Base-by-base conservation (phyloP, 2,113 vertebrate species). In the Oophaga pumilio region DNA sequence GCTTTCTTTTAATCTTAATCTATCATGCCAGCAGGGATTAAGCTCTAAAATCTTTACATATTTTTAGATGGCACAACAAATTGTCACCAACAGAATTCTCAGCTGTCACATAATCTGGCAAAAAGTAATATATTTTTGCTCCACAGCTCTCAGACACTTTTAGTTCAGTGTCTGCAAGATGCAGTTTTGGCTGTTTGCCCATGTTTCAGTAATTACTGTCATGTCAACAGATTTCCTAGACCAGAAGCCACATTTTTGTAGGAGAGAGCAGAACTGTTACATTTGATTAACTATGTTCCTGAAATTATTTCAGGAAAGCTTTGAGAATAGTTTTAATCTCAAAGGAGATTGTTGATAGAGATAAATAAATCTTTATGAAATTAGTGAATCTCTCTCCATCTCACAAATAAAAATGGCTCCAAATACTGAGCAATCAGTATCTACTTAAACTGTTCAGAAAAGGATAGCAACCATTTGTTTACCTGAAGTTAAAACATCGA, bases 161-260 rank as follows among this genome's bases (percentile, higher is more conserved):
- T 80, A 80, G 77, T 80, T 56, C 77, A 80, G 77, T 80, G 77
- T 80, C 77, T 80, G 77, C 77, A 80, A 80, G 77, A 80, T 80
- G 57, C 77, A 80, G 56, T 80, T 77, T 80, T 80, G 77, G 77
- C 77, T 26, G 59, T 80, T 59, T 80, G 77, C 77, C 77, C 77
- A 80, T 80, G 77, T 80, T 80, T 80, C 77, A 80, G 77, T 80
- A 80, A 80, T 80, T 80, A 80, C 77, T 80, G 77, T 80, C 77
- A 80, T 80, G 77, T 80, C 77, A 80, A 80, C 77, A 80, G 77
- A 80, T 80, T 80, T 80, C 77, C 77, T 80, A 80, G 77, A 80
- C 77, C 77, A 80, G 77, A 80, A 80, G 77, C 77, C 77, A 80
- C 77, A 80, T 80, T 80, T 80, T 60, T 80, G 77, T 80, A 80